Evolutionary conservation across 2,113 vertebrate species (phyloP).

Genomic region (Lonchura striata): DNA sequence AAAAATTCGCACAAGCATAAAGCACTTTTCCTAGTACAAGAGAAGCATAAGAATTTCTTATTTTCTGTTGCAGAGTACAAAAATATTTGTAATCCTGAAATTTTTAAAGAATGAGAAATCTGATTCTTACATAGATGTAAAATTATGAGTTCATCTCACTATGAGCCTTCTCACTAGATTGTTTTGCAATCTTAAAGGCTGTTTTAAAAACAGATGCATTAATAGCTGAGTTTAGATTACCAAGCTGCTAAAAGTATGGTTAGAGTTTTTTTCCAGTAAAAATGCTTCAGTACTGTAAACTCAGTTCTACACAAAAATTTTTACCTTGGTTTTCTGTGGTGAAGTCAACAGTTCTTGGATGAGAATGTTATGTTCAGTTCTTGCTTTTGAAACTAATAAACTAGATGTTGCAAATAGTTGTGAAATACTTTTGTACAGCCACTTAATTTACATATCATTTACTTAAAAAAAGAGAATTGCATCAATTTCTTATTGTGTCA

Average conservation of each 20-base stretch:
- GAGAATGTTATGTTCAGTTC: not conserved
- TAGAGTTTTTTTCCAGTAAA: not conserved
- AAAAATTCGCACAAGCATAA: not conserved
- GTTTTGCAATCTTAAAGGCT: not conserved
- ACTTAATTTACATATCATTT: not conserved
- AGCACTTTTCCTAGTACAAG: not conserved
- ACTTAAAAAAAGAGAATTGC: not conserved
- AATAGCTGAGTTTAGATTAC: not conserved
- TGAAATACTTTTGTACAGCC: not conserved
- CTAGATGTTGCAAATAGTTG: not conserved
- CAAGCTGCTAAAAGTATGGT: not conserved
- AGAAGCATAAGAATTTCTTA: not conserved
- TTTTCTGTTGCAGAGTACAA: not conserved
- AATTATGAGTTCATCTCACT: no score
- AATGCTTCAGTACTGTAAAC: not conserved
- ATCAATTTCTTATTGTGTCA: not conserved
- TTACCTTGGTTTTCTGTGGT: not conserved
- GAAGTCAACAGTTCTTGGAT: not conserved
- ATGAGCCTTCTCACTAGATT: not conserved
- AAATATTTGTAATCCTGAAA: not conserved
- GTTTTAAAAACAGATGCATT: not conserved
- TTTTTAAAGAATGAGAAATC: not conserved
- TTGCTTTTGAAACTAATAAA: not conserved
- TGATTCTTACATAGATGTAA: not conserved
- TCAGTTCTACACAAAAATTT: not conserved